Base-by-base conservation (phyloP, 1,140 invertebrate genomes). In the Homalodisca vitripennis region DNA sequence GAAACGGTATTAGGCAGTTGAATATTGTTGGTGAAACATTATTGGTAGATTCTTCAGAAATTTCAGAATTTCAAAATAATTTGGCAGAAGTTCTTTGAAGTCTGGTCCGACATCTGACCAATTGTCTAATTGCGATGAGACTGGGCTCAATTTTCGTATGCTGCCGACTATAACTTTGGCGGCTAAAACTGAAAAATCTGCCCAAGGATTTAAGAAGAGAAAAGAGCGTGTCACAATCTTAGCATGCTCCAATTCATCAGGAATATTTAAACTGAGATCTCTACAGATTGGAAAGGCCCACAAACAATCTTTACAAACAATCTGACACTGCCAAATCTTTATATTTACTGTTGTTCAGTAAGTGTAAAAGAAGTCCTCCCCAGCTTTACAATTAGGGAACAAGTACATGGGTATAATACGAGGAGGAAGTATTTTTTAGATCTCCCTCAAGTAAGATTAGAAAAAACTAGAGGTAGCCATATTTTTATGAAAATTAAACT, bases 1-100 rank as follows among this genome's bases (percentile, higher is more conserved):
- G 24, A 20, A 53, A 55, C 22, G 66, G 48, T 2, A 53, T 67
- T 3, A 47, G 74, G 51, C 73, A 78, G 70, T 66, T 79, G 63
- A 79, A 76, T 57, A 79, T 76, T 70, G 55, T 24, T 26, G 48
- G 29, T 66, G 34, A 64, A 20, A 64, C 14, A 20, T 22, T 64
- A 20, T 32, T 31, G 20, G 34, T 24, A 10, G 34, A 46, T 31
- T 2, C 34, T 1, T 64, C 30, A 14, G 34, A 64, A 64, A 34
- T 34, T 34, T 2, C 24, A 22, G 29, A 32, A 34, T 64, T 64
- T 34, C 31, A 64, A 20, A 34, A 32, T 14, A 64, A 64, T 34
- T 64, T 34, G 24, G 27, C 17, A 31, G 12, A 34, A 41, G 20
- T n/a, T 12, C 34, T 31, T 34, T 64, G 29, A 34, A 64, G n/a